These are phyloP conservation scores for Epizoanthus illoricatus DNA, from an alignment of 92 coral and sea anemone genomes.

Conservation along the genomic window DNA sequence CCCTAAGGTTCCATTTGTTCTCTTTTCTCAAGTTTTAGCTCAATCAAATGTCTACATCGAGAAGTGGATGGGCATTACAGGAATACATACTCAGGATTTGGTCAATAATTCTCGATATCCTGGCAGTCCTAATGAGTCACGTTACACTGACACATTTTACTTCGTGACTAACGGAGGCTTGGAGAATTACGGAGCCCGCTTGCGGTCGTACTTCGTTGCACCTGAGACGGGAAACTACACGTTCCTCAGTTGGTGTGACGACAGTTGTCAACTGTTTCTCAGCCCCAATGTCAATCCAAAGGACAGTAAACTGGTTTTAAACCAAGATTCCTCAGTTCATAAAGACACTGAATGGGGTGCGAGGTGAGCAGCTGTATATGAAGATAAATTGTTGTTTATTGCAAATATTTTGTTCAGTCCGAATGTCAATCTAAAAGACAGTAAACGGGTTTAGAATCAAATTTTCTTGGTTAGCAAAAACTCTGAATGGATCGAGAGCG, in stretches of 20 bases:
- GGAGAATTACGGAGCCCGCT: conserved; percentile 9
- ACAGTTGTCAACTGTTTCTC: conserved; percentile 20
- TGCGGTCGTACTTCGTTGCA: conserved; percentile 37
- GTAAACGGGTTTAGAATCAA: background rate
- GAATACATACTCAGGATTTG: background rate
- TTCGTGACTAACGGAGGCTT: background rate
- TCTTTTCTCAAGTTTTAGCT: background rate
- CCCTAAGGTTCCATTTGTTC: no score
- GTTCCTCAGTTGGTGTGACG: conserved; percentile 36
- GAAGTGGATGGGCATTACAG: background rate
- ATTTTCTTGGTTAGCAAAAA: no score
- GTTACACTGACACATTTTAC: conserved; percentile 3
- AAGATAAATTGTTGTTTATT: no score
- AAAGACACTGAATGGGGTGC: background rate
- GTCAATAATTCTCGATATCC: conserved; percentile 14
- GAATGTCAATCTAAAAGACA: conserved; percentile 10
- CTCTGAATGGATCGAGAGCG: no score
- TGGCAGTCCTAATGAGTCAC: background rate
- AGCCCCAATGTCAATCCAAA: conserved; percentile 25
- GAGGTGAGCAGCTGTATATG: background rate
- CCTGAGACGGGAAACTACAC: conserved; percentile 30
- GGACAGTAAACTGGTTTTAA: background rate
- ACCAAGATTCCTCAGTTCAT: background rate
- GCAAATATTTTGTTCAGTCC: no score
- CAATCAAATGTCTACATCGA: conserved; percentile 32